Percentiles rank a stretch among this genome's conserved stretches.
These are phyloP conservation scores for Zapus hudsonius DNA, from an alignment of 2,113 vertebrate genomes.

Conservation along the genomic window DNA sequence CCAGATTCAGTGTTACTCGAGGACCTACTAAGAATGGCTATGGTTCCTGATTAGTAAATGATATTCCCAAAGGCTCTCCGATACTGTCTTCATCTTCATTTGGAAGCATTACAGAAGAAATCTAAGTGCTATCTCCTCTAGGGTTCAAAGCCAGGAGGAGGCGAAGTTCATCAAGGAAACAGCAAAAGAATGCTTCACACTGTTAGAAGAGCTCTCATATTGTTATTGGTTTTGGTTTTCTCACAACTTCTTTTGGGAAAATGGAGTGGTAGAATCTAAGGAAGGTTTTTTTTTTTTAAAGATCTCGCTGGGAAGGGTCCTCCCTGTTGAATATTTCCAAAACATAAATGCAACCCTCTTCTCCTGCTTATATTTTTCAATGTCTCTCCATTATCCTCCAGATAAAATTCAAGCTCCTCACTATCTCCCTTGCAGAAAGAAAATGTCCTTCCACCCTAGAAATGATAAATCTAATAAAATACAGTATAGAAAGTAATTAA, in stretches of 20 bases:
- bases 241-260: not conserved
- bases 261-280: not conserved
- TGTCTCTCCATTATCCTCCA: not conserved
- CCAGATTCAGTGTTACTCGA: not conserved
- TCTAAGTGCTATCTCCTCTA: not conserved
- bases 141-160: not conserved
- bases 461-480: conserved; percentile 31
- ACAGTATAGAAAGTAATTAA: conserved; percentile 22
- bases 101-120: not conserved
- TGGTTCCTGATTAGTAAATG: not conserved
- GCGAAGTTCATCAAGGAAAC: not conserved
- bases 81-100: not conserved
- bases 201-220: conserved; percentile 27
- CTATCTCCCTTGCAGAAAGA: not conserved
- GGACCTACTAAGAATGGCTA: not conserved
- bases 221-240: not conserved
- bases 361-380: not conserved
- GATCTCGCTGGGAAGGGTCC: not conserved
- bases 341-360: not conserved
- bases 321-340: not conserved
- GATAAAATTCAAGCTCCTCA: not conserved
- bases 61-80: not conserved
- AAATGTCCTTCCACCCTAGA: not conserved
- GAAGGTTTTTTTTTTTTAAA: not conserved
- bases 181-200: not conserved